Evolutionary conservation across 2,113 vertebrate genomes (phyloP).

Genomic region (Theristicus caerulescens): DNA sequence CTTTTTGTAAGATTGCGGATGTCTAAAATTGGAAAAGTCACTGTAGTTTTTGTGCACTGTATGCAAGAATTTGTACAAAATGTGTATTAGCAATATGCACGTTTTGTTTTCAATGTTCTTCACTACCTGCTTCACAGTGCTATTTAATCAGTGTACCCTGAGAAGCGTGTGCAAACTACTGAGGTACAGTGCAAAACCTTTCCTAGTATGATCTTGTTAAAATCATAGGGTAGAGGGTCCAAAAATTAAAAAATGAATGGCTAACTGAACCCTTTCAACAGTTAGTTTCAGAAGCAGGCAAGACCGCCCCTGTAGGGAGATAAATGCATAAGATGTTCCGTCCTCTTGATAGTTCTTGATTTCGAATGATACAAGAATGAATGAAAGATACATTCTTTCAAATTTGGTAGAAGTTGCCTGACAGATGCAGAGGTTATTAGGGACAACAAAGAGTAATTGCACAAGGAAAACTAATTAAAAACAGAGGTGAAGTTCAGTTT

Average conservation of each 20-base stretch:
- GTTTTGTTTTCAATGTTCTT: not conserved
- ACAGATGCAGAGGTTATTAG: not conserved
- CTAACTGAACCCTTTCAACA: not conserved
- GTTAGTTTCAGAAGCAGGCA: not conserved
- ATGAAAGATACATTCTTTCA: not conserved
- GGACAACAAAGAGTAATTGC: not conserved
- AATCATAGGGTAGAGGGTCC: not conserved
- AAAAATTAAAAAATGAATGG: not conserved
- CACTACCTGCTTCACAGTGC: not conserved
- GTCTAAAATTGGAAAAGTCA: not conserved
- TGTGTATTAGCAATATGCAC: accelerated
- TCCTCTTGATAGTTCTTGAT: not conserved
- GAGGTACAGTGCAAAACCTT: not conserved
- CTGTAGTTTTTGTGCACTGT: not conserved
- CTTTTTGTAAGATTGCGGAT: not conserved
- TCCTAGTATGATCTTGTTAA: not conserved
- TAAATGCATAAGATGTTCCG: not conserved
- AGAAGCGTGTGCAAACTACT: not conserved
- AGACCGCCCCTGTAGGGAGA: accelerated
- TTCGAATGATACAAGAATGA: not conserved
- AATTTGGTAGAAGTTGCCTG: not conserved
- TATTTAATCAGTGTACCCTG: not conserved
- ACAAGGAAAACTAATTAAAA: not conserved
- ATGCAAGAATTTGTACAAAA: not conserved
- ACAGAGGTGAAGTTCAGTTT: not conserved